Percentiles rank a stretch among this genome's conserved stretches.
Evolutionary conservation across 1,140 invertebrate species (phyloP).

Genomic region (Saccostrea cuccullata): DNA sequence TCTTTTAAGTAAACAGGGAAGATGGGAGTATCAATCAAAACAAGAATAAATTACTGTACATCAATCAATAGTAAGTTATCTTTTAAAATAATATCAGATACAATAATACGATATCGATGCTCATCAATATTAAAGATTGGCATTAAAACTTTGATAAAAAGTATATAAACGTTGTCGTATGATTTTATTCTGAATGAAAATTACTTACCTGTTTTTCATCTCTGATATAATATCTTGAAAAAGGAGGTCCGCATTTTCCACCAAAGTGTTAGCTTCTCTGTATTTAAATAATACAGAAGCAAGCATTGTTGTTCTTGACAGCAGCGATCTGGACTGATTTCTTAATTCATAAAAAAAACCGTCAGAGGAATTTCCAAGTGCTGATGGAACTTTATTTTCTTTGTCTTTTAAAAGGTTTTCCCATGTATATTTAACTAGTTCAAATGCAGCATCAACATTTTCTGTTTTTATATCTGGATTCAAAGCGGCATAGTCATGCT

Average conservation of each 20-base stretch:
- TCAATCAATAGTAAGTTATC: background rate
- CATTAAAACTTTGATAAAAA: constrained; percentile 17
- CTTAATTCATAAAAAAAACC: constrained; percentile 8
- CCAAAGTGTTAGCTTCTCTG: no score
- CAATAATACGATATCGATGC: background rate
- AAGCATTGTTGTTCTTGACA: constrained; percentile 33
- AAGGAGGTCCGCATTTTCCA: constrained; percentile 14
- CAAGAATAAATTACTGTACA: background rate
- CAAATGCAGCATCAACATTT: constrained; percentile 2
- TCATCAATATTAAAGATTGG: background rate
- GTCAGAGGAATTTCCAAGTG: background rate
- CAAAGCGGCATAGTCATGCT: constrained; percentile 14
- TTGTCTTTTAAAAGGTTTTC: background rate
- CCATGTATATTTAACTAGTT: background rate
- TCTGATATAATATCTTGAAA: background rate
- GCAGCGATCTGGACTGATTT: background rate
- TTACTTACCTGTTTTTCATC: constrained; percentile 20
- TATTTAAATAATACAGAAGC: no score
- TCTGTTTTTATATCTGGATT: background rate
- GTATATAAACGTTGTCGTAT: background rate
- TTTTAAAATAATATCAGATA: background rate
- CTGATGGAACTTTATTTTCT: constrained; percentile 15
- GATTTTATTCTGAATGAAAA: background rate
- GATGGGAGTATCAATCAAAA: background rate
- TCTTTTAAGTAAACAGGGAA: background rate